Conservation (phyloP, 2,797 vertebrate species). For the Mastacembelus armatus region DNA sequence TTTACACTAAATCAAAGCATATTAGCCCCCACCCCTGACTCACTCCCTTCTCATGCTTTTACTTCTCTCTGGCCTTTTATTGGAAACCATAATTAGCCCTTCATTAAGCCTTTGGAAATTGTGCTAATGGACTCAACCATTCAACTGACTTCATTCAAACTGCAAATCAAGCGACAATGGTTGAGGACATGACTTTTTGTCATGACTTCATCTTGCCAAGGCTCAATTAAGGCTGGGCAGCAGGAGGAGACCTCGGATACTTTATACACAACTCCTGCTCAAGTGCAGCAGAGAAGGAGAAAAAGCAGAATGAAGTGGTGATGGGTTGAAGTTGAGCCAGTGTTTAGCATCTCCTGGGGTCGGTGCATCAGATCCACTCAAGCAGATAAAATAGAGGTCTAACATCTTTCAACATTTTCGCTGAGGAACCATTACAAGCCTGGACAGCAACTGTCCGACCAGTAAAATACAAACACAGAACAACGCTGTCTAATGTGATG, state of each 20-base stretch:
- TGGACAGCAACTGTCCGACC: conserved; percentile 43
- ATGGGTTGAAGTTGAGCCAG: conserved; percentile 40
- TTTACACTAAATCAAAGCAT: conserved; percentile 70
- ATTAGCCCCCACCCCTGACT: conserved; percentile 45
- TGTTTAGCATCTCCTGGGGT: conserved; percentile 53
- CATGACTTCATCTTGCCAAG: conserved; percentile 67
- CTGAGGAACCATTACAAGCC: conserved; percentile 21
- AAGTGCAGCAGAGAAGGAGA: conserved; percentile 5
- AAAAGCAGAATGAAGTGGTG: conserved; percentile 13
- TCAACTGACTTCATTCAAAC: conserved; percentile 74
- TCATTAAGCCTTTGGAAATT: conserved; percentile 78
- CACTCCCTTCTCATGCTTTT: conserved; percentile 40
- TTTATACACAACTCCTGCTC: not conserved
- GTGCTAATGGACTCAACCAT: conserved; percentile 79
- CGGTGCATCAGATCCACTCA: conserved; percentile 34
- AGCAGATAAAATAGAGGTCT: conserved; percentile 52
- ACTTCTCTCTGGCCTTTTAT: conserved; percentile 57
- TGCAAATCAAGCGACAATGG: conserved; percentile 73
- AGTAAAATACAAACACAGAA: conserved; percentile 39
- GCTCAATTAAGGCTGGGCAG: conserved; percentile 62
- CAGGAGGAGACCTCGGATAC: conserved; percentile 22
- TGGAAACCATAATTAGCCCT: conserved; percentile 78
- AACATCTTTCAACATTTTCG: conserved; percentile 60
- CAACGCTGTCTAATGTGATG: conserved; percentile 17
- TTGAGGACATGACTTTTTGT: conserved; percentile 55